Base-by-base conservation (phyloP, 2,113 vertebrate genomes). In the Nibea albiflora region DNA sequence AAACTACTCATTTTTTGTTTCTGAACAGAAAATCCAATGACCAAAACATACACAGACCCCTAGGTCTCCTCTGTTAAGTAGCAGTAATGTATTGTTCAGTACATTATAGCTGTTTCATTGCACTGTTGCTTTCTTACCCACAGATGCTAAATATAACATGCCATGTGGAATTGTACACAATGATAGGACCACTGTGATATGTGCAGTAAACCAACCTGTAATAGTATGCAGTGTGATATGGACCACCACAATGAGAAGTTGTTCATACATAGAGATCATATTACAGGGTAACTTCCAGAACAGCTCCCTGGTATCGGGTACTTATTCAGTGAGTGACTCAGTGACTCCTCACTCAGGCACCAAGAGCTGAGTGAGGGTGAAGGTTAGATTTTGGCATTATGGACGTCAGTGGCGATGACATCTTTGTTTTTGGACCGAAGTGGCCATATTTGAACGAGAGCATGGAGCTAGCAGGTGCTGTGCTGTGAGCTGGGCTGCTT, bases 361-460 rank as follows among this genome's bases (percentile, higher is more conserved):
- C 88, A 88, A 91, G 91, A 91, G 90, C 91, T 92, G 88, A 93
- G 91, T 88, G 91, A n/a, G n/a, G n/a, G n/a, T 35, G 31, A 35
- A 35, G 31, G 31, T 35, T 35, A 1, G 31, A 35, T 6, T 35
- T 35, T 35, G 31, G 31, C 31, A 1, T 35, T 35, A 8, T 35
- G 31, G 31, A 35, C 31, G 6, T 35, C 31, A 8, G 6, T 35
- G 31, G 31, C 6, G 31, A 35, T 35, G 31, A 7, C 31, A 8
- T 35, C 31, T 35, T 35, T 35, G 31, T 35, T 35, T 35, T 1
- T 35, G 31, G 31, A 8, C 6, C 6, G 31, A 8, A 35, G 31
- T 35, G 31, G 5, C 31, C 6, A 35, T 8, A 35, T 35, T 35
- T 35, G 31, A 35, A 35, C 7, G 1, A 35, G 6, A 7, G 31